These are phyloP conservation scores for Psettodes erumei DNA, from an alignment of 2,113 vertebrate species.

Conservation along the genomic window DNA sequence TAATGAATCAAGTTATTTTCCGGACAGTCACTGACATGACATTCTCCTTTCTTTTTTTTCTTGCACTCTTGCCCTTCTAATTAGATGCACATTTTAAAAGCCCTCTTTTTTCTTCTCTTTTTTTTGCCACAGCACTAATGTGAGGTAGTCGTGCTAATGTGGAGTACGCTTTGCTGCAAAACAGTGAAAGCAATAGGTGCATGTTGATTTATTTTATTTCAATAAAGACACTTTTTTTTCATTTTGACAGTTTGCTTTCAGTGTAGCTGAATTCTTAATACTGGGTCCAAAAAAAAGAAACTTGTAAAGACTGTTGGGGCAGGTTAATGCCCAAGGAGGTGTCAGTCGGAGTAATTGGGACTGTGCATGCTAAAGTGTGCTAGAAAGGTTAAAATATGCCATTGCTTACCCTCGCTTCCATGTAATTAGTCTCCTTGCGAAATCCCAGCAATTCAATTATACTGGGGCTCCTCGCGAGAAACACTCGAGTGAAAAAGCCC, in stretches of 20 bases:
- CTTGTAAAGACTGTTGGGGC: background rate
- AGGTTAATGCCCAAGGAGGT: background rate
- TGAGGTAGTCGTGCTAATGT: slow-evolving; percentile 2
- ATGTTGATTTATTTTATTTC: slow-evolving; percentile 5
- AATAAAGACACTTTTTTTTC: background rate
- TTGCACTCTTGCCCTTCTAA: slow-evolving; percentile 5
- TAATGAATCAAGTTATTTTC: slow-evolving; percentile 22
- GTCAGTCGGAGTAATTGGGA: slow-evolving; percentile 30
- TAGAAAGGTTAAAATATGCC: slow-evolving; percentile 14
- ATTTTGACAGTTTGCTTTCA: background rate
- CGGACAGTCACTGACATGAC: slow-evolving; percentile 4
- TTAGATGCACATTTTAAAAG: slow-evolving; percentile 15
- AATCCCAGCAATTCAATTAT: slow-evolving; percentile 24
- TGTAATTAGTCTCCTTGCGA: slow-evolving; percentile 39
- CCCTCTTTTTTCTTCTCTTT: too few species aligned
- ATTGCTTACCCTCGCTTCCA: slow-evolving; percentile 15
- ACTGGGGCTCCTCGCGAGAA: background rate
- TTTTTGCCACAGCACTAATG: slow-evolving; percentile 3
- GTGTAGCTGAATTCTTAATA: background rate
- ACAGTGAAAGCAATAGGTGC: background rate
- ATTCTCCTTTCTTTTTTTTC: background rate
- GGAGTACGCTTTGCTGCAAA: background rate
- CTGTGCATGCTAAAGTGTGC: slow-evolving; percentile 12
- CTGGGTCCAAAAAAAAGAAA: background rate
- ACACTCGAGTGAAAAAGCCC: slow-evolving; percentile 13